Evolutionary conservation across 2,797 vertebrate genomes (phyloP).

Genomic region (Allobates femoralis): DNA sequence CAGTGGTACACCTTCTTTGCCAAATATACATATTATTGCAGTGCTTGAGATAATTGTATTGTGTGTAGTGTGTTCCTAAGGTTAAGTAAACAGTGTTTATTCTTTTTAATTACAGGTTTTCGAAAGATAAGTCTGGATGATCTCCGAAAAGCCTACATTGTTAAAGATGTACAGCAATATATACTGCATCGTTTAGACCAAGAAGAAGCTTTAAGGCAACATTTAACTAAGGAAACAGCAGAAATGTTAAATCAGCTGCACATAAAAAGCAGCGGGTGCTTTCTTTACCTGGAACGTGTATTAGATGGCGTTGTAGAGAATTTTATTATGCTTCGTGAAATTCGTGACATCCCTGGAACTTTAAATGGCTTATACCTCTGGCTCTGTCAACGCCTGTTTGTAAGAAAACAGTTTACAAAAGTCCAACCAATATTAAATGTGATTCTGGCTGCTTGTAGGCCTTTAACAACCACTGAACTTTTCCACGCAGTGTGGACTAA

Average conservation of each 20-base stretch:
- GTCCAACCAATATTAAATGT: constrained; percentile 97
- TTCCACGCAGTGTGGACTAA: constrained; percentile 98
- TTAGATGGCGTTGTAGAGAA: constrained; percentile 97
- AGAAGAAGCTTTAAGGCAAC: constrained; percentile 95
- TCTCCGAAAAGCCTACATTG: constrained; percentile 95
- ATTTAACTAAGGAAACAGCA: constrained; percentile 97
- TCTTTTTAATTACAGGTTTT: constrained; percentile 81
- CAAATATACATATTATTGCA: neutral
- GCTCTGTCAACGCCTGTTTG: constrained; percentile 98
- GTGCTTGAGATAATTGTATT: neutral
- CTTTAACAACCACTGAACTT: constrained; percentile 88
- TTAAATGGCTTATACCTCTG: constrained; percentile 98
- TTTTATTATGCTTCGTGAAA: constrained; percentile 97
- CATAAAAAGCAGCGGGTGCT: constrained; percentile 99
- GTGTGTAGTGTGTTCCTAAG: constrained; percentile 40
- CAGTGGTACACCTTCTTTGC: neutral
- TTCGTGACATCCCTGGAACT: constrained; percentile 97
- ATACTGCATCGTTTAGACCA: constrained; percentile 97
- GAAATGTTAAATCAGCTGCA: constrained; percentile 99
- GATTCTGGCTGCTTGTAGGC: constrained; percentile 93
- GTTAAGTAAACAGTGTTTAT: neutral
- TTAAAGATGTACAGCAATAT: constrained; percentile 99
- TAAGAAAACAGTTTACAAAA: constrained; percentile 98
- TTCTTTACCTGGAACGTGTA: constrained; percentile 96
- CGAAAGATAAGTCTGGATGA: constrained; percentile 98